Evolutionary conservation across 1,140 invertebrate species (phyloP).

Genomic region (Neotoxoptera formosana): DNA sequence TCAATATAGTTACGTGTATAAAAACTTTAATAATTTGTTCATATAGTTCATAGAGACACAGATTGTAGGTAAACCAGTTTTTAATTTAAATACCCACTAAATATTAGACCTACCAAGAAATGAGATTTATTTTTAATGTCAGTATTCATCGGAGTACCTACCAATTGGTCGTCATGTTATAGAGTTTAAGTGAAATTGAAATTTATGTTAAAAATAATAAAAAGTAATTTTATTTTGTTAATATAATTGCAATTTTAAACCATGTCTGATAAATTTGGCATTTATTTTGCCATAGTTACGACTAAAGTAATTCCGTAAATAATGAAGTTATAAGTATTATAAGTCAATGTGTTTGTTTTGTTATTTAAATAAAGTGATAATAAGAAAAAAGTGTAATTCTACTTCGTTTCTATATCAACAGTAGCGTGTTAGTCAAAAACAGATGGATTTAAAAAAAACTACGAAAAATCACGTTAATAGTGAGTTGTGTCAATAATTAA

Average conservation of each 20-base stretch:
- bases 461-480: neutral
- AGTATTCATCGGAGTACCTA: neutral
- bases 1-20: neutral
- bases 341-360: neutral
- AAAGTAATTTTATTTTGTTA: neutral
- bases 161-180: neutral
- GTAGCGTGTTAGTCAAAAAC: neutral
- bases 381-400: neutral
- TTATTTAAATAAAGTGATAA: neutral
- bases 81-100: neutral
- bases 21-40: neutral
- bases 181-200: neutral
- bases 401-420: neutral
- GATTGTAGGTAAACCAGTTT: neutral
- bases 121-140: neutral
- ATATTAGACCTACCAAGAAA: neutral
- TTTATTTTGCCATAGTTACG: neutral
- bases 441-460: neutral
- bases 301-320: neutral
- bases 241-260: neutral
- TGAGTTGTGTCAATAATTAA: neutral
- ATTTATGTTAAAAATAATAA: slow-evolving; percentile 16
- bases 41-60: neutral
- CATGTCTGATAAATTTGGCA: neutral
- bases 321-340: neutral